A percentile compares a stretch with the other conserved stretches of the same genome.
Conservation (phyloP, 1,140 invertebrate species). For the Drosophila gunungcola region DNA sequence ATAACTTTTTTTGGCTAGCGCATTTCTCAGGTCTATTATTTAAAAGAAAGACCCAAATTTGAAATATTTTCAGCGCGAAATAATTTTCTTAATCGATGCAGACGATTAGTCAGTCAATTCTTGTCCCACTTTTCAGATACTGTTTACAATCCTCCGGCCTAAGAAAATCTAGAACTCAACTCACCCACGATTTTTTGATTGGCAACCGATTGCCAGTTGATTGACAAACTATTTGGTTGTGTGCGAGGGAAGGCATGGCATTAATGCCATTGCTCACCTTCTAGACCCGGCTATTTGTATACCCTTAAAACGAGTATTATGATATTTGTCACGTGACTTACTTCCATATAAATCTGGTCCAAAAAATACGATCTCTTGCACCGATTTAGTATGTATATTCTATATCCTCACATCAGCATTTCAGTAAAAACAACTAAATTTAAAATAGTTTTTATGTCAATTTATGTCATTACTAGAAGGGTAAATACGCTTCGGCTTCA, state of each 20-base stretch:
- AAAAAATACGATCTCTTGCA: too few relatives aligned
- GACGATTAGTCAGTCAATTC: conserved; percentile 40
- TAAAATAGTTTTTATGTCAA: too few relatives aligned
- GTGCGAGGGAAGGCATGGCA: conserved; percentile 2
- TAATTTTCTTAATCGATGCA: conserved; percentile 42
- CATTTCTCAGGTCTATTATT: too few relatives aligned
- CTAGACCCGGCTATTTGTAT: not conserved
- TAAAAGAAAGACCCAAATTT: too few relatives aligned
- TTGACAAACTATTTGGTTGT: conserved; percentile 60
- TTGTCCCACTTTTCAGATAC: conserved; percentile 21
- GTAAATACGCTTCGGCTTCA: not conserved
- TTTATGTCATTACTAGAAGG: not conserved
- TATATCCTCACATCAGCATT: too few relatives aligned
- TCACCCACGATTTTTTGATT: conserved; percentile 47
- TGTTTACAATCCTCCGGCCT: not conserved
- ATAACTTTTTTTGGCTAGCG: too few relatives aligned
- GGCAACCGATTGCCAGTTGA: conserved; percentile 69
- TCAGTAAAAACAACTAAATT: too few relatives aligned
- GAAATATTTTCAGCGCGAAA: conserved; percentile 5
- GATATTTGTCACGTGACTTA: too few relatives aligned
- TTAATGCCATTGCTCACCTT: not conserved
- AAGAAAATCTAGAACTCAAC: conserved; percentile 13
- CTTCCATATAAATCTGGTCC: too few relatives aligned
- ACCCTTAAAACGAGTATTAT: not conserved
- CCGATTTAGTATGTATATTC: too few relatives aligned